Conservation (phyloP, 2,113 vertebrate genomes). For the Otolemur garnettii region DNA sequence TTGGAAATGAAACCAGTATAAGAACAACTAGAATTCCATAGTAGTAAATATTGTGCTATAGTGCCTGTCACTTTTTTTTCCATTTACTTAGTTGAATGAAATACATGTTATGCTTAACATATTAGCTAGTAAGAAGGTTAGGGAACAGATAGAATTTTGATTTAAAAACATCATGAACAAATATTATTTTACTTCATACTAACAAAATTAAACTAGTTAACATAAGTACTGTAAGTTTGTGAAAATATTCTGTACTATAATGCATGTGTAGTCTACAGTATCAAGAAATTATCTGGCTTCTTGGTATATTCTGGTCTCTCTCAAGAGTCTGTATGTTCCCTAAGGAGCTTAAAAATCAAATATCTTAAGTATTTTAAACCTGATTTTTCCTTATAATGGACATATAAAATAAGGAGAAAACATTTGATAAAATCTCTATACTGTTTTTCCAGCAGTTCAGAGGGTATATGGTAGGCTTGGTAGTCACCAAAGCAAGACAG, state of each 20-base stretch:
- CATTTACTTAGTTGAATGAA: not conserved
- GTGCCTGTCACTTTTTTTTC: not conserved
- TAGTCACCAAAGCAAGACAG: not conserved
- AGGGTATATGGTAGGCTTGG: not conserved
- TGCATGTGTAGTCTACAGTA: not conserved
- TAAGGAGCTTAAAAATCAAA: not conserved
- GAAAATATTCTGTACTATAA: not conserved
- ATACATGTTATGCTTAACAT: not conserved
- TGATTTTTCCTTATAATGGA: not conserved
- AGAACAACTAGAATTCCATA: not conserved
- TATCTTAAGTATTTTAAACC: not conserved
- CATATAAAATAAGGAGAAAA: not conserved
- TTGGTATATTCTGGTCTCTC: not conserved
- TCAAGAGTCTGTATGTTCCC: not conserved
- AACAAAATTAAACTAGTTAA: not conserved
- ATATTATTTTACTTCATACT: not conserved
- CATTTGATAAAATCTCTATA: not conserved
- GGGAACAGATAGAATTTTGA: not conserved
- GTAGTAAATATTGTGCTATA: not conserved
- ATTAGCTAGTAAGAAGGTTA: not conserved
- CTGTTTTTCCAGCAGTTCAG: not conserved
- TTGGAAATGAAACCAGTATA: constrained; percentile 37
- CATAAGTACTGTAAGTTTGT: not conserved
- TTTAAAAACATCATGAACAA: not conserved
- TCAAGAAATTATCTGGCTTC: not conserved